A percentile compares a stretch with the other conserved stretches of the same genome.
Evolutionary conservation across 2,888 invertebrate genomes (phyloP).

Genomic region (Cybosia mesomella): DNA sequence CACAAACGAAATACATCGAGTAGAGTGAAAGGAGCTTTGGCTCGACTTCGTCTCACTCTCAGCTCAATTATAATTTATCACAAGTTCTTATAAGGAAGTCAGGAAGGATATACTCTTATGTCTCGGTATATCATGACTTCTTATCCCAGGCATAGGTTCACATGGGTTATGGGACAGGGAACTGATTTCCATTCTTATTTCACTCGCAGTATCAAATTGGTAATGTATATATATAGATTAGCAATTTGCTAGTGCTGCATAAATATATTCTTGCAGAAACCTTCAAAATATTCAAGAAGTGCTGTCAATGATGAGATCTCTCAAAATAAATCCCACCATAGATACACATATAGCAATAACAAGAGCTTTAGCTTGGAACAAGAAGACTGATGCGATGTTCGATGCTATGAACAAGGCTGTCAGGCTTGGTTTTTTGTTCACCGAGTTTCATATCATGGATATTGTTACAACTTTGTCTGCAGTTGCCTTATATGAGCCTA

Average conservation of each 20-base stretch:
- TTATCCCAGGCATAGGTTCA: background rate
- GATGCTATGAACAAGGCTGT: constrained; percentile 69
- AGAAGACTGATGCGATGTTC: constrained; percentile 64
- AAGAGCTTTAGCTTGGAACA: constrained; percentile 82
- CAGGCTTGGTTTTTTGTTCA: constrained; percentile 66
- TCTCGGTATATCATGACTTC: background rate
- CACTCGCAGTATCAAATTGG: too few relatives aligned
- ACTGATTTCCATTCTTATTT: background rate
- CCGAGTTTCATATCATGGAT: constrained; percentile 80
- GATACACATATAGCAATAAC: constrained; percentile 84
- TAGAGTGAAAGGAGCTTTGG: too few relatives aligned
- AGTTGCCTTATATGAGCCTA: constrained; percentile 57
- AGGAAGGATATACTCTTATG: background rate
- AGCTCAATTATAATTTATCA: background rate
- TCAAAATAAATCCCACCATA: constrained; percentile 78
- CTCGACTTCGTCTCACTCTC: too few relatives aligned
- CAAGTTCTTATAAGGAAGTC: background rate
- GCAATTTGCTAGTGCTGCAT: too few relatives aligned
- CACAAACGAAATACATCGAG: too few relatives aligned
- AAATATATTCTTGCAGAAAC: constrained; percentile 60
- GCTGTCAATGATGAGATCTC: constrained; percentile 86
- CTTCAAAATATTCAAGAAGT: constrained; percentile 79
- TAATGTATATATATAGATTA: too few relatives aligned
- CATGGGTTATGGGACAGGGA: too few relatives aligned
- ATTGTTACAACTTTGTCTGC: constrained; percentile 76